Percentiles rank a stretch among this genome's conserved stretches.
phyloP scores from a whole-genome alignment of 2,113 vertebrate genomes.

The Ochotona princeps region DNA sequence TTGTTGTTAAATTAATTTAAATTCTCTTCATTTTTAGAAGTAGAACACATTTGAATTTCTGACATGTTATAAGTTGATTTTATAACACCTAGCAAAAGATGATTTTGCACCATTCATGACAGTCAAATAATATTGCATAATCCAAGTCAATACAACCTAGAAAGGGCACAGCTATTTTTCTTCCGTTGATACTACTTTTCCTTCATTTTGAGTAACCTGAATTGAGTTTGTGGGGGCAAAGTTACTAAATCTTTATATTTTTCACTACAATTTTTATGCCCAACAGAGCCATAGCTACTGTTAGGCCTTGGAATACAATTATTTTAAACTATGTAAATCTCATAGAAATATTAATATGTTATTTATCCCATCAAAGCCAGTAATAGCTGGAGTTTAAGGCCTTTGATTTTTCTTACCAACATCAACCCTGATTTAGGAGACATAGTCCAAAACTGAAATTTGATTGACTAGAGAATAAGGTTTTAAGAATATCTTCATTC shows the following conservation, averaged over 20 bases:
- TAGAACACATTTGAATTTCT: constrained; percentile 63
- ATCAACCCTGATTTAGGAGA: constrained; percentile 21
- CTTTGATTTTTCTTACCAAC: constrained; percentile 1
- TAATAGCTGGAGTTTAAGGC: constrained; percentile 38
- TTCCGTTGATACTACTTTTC: not conserved
- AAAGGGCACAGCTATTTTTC: constrained; percentile 1
- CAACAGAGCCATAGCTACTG: constrained; percentile 6
- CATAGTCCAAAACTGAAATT: constrained; percentile 28
- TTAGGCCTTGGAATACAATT: not conserved
- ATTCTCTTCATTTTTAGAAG: constrained; percentile 52
- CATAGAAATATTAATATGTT: constrained; percentile 42
- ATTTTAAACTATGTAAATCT: constrained; percentile 51
- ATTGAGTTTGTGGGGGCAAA: not conserved
- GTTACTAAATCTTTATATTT: not conserved
- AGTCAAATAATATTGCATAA: constrained; percentile 64
- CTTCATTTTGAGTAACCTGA: constrained; percentile 48
- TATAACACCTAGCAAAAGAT: constrained; percentile 62
- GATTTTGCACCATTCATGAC: constrained; percentile 43
- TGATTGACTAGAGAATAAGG: constrained; percentile 47
- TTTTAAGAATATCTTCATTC: not conserved
- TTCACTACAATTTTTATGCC: not conserved
- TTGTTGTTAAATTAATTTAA: constrained; percentile 46
- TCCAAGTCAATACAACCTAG: constrained; percentile 41
- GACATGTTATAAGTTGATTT: constrained; percentile 56
- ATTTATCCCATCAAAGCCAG: constrained; percentile 46